Evolutionary conservation across 2,888 invertebrate species (phyloP).

Genomic region (Lysandra bellargus): DNA sequence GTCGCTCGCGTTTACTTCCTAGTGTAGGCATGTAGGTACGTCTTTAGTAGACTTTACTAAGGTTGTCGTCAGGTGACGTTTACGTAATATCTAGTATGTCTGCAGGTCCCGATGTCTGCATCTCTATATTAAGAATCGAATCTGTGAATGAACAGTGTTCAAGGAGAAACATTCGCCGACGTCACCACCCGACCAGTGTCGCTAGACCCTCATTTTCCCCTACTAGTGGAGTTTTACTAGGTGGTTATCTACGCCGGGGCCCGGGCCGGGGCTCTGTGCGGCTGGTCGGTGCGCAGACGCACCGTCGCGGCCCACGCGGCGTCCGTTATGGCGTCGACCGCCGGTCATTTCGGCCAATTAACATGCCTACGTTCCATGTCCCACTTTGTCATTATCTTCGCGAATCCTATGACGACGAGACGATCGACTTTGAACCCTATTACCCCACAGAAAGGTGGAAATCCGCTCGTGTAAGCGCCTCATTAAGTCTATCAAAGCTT

Average conservation of each 20-base stretch:
- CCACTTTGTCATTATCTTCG: constrained; percentile 67
- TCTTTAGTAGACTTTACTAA: neutral
- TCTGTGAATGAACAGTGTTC: constrained; percentile 71
- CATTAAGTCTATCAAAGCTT: constrained; percentile 6
- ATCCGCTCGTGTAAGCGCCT: constrained; percentile 33
- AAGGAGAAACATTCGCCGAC: constrained; percentile 56
- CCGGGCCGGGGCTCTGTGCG: constrained; percentile 43
- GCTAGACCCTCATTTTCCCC: constrained; percentile 49
- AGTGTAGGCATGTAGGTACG: no score
- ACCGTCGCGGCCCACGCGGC: constrained; percentile 71
- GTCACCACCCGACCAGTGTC: constrained; percentile 53
- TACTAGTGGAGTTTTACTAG: constrained; percentile 30
- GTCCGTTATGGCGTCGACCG: constrained; percentile 68
- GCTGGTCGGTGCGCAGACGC: constrained; percentile 60
- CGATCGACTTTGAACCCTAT: neutral
- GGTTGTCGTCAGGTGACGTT: neutral
- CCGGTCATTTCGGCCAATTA: constrained; percentile 76
- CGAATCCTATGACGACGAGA: constrained; percentile 53
- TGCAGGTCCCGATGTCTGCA: constrained; percentile 13
- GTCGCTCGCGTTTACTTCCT: no score
- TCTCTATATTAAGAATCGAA: constrained; percentile 49
- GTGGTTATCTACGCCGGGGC: neutral
- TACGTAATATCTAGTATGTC: constrained; percentile 10
- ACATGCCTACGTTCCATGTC: constrained; percentile 74
- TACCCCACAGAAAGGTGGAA: neutral